Evolutionary conservation across 2,113 vertebrate species (phyloP).

Genomic region (Colossoma macropomum): DNA sequence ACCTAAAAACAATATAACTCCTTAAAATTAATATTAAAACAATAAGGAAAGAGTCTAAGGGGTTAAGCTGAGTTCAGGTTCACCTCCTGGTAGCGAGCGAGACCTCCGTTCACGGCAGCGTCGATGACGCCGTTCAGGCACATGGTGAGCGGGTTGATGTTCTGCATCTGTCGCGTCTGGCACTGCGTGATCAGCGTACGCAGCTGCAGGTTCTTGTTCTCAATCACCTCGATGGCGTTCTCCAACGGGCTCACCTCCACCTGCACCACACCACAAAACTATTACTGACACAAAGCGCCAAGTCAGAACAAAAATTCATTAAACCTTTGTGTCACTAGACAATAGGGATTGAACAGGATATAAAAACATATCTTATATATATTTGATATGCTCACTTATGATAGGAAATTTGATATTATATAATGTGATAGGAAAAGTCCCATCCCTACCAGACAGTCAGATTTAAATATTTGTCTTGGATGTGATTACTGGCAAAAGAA

Average conservation of each 20-base stretch:
- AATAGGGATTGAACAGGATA: neutral
- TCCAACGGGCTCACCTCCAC: slow-evolving; percentile 98
- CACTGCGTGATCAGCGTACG: slow-evolving; percentile 94
- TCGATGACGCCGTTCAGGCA: slow-evolving; percentile 98
- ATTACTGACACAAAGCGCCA: neutral
- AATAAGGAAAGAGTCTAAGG: neutral
- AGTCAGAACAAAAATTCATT: neutral
- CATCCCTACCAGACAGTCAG: neutral
- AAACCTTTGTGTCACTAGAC: no score
- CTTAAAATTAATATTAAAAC: no score
- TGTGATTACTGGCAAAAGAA: neutral
- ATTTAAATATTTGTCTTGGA: neutral
- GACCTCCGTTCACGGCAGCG: slow-evolving; percentile 96
- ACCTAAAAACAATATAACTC: no score
- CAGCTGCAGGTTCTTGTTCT: slow-evolving; percentile 96
- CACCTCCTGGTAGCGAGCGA: slow-evolving; percentile 96
- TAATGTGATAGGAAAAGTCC: neutral
- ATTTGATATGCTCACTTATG: no score
- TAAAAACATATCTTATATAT: no score
- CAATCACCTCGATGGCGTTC: slow-evolving; percentile 96
- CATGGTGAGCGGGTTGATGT: slow-evolving; percentile 98
- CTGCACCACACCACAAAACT: slow-evolving; percentile 66
- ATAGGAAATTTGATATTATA: no score
- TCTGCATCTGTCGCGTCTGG: slow-evolving; percentile 95
- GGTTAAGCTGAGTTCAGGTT: neutral